Conservation (phyloP, 1,140 invertebrate species). For the Rhizoglyphus robini region DNA sequence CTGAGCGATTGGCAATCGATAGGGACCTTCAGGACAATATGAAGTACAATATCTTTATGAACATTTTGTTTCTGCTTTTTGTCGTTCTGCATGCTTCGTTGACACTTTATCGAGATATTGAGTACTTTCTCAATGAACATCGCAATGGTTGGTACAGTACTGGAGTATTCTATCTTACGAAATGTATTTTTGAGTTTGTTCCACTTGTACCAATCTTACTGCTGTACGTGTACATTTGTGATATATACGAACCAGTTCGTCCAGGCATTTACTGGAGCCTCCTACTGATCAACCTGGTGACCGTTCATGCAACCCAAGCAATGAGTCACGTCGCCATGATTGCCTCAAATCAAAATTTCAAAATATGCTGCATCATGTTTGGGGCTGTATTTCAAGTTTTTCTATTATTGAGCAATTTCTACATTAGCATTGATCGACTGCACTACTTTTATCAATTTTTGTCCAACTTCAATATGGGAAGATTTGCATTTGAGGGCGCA, state of each 20-base stretch:
- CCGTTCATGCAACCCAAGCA: neutral
- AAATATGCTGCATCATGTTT: no score
- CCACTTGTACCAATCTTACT: neutral
- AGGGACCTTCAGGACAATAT: neutral
- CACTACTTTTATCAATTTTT: constrained; percentile 11
- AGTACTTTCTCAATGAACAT: neutral
- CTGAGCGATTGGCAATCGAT: neutral
- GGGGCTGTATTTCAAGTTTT: no score
- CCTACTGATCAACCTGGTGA: neutral
- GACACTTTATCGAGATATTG: neutral
- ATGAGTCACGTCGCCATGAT: neutral
- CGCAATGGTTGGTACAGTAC: constrained; percentile 13
- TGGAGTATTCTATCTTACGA: neutral
- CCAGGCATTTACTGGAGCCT: neutral
- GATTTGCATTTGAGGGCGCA: neutral
- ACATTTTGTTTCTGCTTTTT: neutral
- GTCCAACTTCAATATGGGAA: neutral
- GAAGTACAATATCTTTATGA: neutral
- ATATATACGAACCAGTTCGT: neutral
- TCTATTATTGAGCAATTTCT: neutral
- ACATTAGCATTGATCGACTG: neutral
- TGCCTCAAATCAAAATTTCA: no score
- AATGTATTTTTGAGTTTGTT: neutral
- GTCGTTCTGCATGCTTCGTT: neutral
- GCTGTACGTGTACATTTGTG: neutral